phyloP scores from a whole-genome alignment of 1,140 invertebrate species.

The Saccostrea glomerata region DNA sequence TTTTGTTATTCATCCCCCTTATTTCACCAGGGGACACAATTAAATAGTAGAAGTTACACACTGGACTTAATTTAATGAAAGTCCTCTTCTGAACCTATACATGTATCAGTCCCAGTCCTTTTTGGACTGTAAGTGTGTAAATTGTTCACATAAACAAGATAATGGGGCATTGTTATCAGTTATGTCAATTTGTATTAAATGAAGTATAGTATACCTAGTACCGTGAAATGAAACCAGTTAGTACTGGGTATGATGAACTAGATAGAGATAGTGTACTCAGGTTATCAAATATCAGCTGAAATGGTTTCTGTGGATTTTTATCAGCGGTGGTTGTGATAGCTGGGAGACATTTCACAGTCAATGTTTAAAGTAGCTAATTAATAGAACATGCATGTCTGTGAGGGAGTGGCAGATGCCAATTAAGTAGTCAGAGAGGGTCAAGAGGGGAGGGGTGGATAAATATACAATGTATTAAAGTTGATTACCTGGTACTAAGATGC shows the following conservation, averaged over 20 bases:
- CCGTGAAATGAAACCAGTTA: too few relatives aligned
- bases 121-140: too few relatives aligned
- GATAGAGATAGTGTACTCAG: too few relatives aligned
- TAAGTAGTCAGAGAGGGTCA: background rate
- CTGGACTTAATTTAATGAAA: background rate
- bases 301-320: background rate
- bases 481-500: background rate
- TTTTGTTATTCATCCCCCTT: background rate
- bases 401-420: background rate
- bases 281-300: too few relatives aligned
- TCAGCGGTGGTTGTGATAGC: background rate
- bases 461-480: background rate
- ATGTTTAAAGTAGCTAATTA: background rate
- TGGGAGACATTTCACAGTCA: background rate
- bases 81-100: too few relatives aligned
- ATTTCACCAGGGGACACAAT: background rate
- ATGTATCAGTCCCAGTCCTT: too few relatives aligned
- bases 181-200: too few relatives aligned
- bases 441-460: background rate
- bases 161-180: too few relatives aligned
- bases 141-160: too few relatives aligned
- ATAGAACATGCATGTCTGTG: background rate
- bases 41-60: background rate
- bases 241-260: too few relatives aligned
- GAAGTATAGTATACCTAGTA: too few relatives aligned